Evolutionary conservation across 2,797 vertebrate species (phyloP), one percentile per base, ranked within the genome.

Genomic region (Crypturellus tataupa): DNA sequence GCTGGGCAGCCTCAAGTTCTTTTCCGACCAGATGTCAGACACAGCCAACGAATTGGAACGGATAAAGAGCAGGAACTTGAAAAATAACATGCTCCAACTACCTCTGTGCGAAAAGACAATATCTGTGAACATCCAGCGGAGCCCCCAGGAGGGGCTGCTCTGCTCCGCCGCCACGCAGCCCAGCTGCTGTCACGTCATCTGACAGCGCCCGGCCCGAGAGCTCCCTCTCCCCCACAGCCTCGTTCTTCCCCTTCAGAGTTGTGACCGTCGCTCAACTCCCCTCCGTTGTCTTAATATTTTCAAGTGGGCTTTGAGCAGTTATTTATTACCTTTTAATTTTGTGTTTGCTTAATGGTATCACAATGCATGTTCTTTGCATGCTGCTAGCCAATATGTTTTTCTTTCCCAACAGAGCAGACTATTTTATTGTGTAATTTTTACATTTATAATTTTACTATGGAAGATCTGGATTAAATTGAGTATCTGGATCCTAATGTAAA

Each of bases 81-180:
- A 98, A 97, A 99, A 98, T 63, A 98, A 97, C 75, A 97, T 99
- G 95, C 98, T 99, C 81, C 99, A 99, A 98, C 99, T 99, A 98
- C 99, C 99, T 99, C 99, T 99, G 96, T 99, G 99, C 68, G 99
- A 99, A 98, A 99, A 99, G 98, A 99, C 98, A 80, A 99, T 99
- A 98, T 99, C 99, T 73, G 99, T 99, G 95, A 99, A 99, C 98
- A 99, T 99, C 98, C 99, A 99, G 98, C 98, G 98, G 93, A 98
- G 97, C 97, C 97, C 99, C 47, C 98, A 98, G 96, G 99, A 99
- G 46, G 98, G 98, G 76, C 98, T 99, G 95, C 98, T 99, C 88
- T 99, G 99, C 91, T 98, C 98, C 95, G 98, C 98, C 95, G 98
- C 99, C 55, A 98, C 98, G 96, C 99, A 98, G 31, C 98, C 98